phyloP scores from a whole-genome alignment of 2,888 invertebrate genomes.

The Platypus cylindrus region DNA sequence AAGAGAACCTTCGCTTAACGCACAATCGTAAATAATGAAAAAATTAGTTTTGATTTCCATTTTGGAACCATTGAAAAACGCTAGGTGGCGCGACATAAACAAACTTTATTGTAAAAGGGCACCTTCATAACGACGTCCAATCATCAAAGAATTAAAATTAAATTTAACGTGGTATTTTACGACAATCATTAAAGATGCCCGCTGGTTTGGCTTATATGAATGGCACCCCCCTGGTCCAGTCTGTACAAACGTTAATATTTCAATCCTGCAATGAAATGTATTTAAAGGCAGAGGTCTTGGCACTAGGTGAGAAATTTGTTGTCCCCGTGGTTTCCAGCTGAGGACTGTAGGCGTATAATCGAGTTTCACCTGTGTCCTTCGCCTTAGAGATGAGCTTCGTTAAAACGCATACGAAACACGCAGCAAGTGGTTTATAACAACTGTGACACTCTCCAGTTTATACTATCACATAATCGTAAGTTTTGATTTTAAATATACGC shows the following conservation, averaged over 20 bases:
- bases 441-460: constrained; percentile 30
- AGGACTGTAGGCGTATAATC: constrained; percentile 19
- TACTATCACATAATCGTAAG: constrained; percentile 35
- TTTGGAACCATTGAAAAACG: constrained; percentile 7
- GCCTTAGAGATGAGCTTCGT: constrained; percentile 5
- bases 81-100: constrained; percentile 17
- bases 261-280: constrained; percentile 32
- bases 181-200: constrained; percentile 17
- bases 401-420: constrained; percentile 8
- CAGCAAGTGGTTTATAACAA: constrained; percentile 19
- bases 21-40: constrained; percentile 9
- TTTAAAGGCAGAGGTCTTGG: constrained; percentile 32
- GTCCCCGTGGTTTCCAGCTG: constrained; percentile 33
- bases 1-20: neutral
- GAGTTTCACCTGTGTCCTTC: constrained; percentile 2
- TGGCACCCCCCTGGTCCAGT: constrained; percentile 29
- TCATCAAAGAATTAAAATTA: constrained; percentile 22
- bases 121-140: constrained; percentile 18
- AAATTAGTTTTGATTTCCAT: constrained; percentile 9
- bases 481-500: constrained; percentile 34
- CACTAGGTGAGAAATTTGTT: constrained; percentile 38
- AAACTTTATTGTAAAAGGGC: constrained; percentile 16
- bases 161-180: constrained; percentile 19
- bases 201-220: constrained; percentile 23
- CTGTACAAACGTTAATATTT: constrained; percentile 33